Base-by-base conservation (phyloP, 2,888 invertebrate genomes). In the Tryphoninae sp. region DNA sequence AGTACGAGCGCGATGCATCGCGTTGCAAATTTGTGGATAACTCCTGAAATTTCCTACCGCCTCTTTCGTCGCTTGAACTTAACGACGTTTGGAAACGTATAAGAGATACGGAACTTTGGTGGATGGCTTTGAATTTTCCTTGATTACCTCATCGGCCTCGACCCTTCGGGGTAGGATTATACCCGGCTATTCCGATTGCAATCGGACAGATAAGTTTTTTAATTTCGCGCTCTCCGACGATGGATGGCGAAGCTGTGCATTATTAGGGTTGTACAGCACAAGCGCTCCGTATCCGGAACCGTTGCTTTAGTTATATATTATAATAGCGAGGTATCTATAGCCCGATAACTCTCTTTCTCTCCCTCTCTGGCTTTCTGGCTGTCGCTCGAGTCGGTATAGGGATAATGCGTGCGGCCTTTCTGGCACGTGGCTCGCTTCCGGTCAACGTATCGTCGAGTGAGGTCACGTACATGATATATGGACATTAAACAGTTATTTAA, bases 401-500 rank as follows among this genome's bases (percentile, higher is more conserved):
- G 79, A 83, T 84, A 81, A 82, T 78, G 67, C 81, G 75, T 74
- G 80, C 75, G 82, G 80, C 73, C 76, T 82, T 84, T 84, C 84
- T 82, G 84, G 84, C 85, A 85, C 85, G 85, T 85, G 85, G 85
- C 83, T 78, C 81, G 62, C 78, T 82, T 85, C 84, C 83, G 84
- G 80, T 84, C 80, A 76, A 73, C 78, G 81, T 73, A 78, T 78
- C 67, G 76, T 81, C 78, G 76, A 81, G 83, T 83, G 73, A 78
- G 75, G 83, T 83, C 83, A 83, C 81, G 81, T 81, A 78, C 73
- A 64, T 78, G 78, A 81, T 81, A 78, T 75, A 81, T 67, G 83
- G 53, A 65, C 67, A 81, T 75, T 76, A 83, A 79, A 64, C 33
- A 75, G 64, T 83, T 81, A 81, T 81, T 83, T 76, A 83, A 83